These are phyloP conservation scores for Conomelus anceps DNA, from an alignment of 2,888 invertebrate genomes.

Conservation along the genomic window DNA sequence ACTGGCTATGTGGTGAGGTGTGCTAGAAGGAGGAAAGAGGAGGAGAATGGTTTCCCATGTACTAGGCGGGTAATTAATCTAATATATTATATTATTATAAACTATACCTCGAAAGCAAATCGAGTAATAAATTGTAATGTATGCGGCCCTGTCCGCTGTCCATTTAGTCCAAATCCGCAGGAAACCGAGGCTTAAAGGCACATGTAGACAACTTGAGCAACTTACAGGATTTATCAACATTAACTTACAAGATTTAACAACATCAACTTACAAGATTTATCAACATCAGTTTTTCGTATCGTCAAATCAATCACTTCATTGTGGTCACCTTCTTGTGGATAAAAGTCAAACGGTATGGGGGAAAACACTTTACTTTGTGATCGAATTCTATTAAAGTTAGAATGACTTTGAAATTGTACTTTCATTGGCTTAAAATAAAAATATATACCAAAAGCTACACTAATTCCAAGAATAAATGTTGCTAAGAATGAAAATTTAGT, in stretches of 20 bases:
- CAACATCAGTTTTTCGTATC: conserved; percentile 23
- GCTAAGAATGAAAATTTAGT: neutral
- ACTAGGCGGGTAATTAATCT: no score
- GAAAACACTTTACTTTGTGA: conserved; percentile 20
- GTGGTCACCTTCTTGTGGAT: neutral
- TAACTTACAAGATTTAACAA: neutral
- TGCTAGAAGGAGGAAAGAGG: no score
- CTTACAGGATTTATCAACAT: neutral
- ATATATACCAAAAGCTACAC: neutral
- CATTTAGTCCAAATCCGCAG: no score
- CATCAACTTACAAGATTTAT: conserved; percentile 20
- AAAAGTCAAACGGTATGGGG: conserved; percentile 19
- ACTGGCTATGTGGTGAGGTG: no score
- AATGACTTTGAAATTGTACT: neutral
- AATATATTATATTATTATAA: no score
- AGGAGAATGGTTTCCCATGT: no score
- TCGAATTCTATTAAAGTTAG: neutral
- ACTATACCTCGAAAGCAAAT: no score
- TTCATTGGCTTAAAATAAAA: neutral
- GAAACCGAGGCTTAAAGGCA: neutral
- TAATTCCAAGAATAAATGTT: neutral
- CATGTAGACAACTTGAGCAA: neutral
- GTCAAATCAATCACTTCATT: conserved; percentile 19
- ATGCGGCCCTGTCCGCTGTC: no score
- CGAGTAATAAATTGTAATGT: no score